A percentile compares a stretch with the other conserved stretches of the same genome.
Evolutionary conservation across 2,888 invertebrate species (phyloP).

Genomic region (Ophraella communa): DNA sequence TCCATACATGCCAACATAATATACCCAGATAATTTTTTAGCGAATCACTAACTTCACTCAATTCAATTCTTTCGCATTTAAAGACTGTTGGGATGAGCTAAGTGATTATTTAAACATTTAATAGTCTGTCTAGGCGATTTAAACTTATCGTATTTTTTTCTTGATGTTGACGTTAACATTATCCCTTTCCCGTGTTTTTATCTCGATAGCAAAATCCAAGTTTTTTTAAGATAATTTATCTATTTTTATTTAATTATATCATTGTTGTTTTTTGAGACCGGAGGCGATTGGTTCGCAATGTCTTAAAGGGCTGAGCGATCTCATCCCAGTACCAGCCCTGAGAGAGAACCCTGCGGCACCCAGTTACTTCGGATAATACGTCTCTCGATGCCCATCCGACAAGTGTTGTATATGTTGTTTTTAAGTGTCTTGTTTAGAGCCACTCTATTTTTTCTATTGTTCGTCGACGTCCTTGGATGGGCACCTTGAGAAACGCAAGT

Average conservation of each 20-base stretch:
- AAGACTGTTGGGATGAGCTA: neutral
- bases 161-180: conserved; percentile 6
- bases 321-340: conserved; percentile 50
- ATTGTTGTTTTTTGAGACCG: conserved; percentile 53
- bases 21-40: neutral
- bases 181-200: conserved; percentile 26
- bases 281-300: conserved; percentile 47
- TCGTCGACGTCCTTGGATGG: conserved; percentile 51
- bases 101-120: neutral
- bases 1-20: conserved; percentile 4
- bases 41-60: conserved; percentile 3
- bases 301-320: conserved; percentile 56
- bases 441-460: conserved; percentile 58
- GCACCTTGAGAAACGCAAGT: conserved; percentile 37
- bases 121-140: neutral
- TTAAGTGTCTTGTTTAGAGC: conserved; percentile 54
- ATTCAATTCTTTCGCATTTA: neutral
- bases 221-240: conserved; percentile 52
- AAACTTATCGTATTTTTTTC: conserved; percentile 3
- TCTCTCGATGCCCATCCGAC: conserved; percentile 50
- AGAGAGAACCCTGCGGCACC: conserved; percentile 36
- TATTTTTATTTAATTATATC: conserved; percentile 57
- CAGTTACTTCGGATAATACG: conserved; percentile 16
- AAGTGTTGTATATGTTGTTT: conserved; percentile 56
- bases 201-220: conserved; percentile 36